A percentile compares a stretch with the other conserved stretches of the same genome.
Conservation (phyloP, 2,797 vertebrate genomes). For the Aotus griseimembra region DNA sequence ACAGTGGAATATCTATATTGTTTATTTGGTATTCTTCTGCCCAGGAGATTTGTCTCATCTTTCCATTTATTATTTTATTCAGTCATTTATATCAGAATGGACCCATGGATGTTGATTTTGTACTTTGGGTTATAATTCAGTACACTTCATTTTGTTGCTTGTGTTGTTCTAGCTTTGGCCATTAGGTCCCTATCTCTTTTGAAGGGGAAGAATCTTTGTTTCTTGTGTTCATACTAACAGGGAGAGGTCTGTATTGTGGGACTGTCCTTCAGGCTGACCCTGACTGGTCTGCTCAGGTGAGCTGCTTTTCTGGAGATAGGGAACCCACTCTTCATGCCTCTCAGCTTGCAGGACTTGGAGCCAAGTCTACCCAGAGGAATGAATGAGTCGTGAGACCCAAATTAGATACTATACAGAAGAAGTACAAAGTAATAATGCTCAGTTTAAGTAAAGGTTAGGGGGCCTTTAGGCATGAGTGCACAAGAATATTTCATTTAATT, state of each 20-base stretch:
- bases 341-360: not conserved
- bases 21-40: conserved; percentile 19
- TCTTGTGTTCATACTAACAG: not conserved
- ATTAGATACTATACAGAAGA: not conserved
- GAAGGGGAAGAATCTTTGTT: not conserved
- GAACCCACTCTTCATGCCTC: not conserved
- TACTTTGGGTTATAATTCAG: not conserved
- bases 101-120: not conserved
- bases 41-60: not conserved
- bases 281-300: not conserved
- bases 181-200: not conserved
- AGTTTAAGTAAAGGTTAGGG: not conserved
- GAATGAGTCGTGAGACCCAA: conserved; percentile 8
- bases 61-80: conserved; percentile 14
- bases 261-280: not conserved
- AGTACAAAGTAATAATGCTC: not conserved
- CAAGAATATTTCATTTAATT: not conserved
- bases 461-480: not conserved
- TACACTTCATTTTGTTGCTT: not conserved
- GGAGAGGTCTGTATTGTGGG: not conserved
- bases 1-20: not conserved
- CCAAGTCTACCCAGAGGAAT: not conserved
- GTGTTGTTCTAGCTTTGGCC: not conserved
- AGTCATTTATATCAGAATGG: not conserved
- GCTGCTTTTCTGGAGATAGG: not conserved